Base-by-base conservation (phyloP, 2,113 vertebrate genomes). In the Nipponia nippon region DNA sequence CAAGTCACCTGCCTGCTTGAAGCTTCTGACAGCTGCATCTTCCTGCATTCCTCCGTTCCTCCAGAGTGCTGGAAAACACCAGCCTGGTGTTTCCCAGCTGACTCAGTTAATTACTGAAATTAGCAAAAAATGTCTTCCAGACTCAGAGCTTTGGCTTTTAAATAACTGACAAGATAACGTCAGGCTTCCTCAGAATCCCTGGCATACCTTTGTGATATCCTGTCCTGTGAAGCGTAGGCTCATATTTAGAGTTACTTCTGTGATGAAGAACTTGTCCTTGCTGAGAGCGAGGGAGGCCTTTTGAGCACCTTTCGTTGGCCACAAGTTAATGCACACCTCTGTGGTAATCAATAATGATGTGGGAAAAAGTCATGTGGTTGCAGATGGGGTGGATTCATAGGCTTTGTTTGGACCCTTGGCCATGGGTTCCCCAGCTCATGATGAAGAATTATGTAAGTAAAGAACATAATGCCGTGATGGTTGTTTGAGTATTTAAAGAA, bases 31-130 rank as follows among this genome's bases (percentile, higher is more conserved):
- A 63, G 72, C 69, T 40, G 61, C 81, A 62, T 26, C 89, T 90
- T 94, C 83, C 93, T 92, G 83, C 89, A 17, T 96, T 63, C 77
- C 79, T 87, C 56, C 49, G 4, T 50, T 63, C 10, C 36, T 82
- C 61, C 22, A 9, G 10, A 47, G 38, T 0, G 0, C 58, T 82
- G 76, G 52, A 49, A 56, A 94, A 17, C 47, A 76, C 69, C n/a
- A 10, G 87, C 66, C 49, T 49, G 36, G 10, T 52, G 34, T 30
- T 83, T 84, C 95, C 89, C 73, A 17, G 66, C 61, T 97, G 97
- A 97, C 81, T 95, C 96, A 95, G 77, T 7, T 93, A 97, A 95
- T 95, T 72, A 65, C 89, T n/a, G 70, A 87, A 89, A 95, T 95
- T 95, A 94, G 61, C 30, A 89, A 82, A 92, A 95, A 83, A 32